Evolutionary conservation across 2,797 vertebrate species (phyloP).

Genomic region (Oreonectes daqikongensis): DNA sequence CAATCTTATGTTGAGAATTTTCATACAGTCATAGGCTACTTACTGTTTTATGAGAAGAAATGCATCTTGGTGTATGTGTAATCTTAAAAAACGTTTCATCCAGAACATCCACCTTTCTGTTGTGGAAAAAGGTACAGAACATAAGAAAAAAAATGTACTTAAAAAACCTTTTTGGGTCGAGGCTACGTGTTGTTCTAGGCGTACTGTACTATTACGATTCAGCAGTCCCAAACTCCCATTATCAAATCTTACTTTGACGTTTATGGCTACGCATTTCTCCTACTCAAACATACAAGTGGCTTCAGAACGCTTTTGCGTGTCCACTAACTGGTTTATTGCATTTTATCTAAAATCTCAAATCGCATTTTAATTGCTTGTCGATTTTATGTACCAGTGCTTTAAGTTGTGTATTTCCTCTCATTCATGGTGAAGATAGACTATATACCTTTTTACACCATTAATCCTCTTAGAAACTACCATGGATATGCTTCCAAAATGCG

Average conservation of each 20-base stretch:
- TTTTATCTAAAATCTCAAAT: constrained; percentile 53
- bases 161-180: no score
- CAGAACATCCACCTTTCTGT: no score
- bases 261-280: constrained; percentile 50
- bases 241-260: constrained; percentile 66
- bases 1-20: no score
- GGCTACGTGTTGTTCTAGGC: background rate
- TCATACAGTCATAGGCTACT: no score
- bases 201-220: constrained; percentile 3
- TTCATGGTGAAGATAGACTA: constrained; percentile 50
- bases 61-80: no score
- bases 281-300: constrained; percentile 43
- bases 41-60: no score
- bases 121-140: no score
- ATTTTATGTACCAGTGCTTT: constrained; percentile 54
- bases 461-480: constrained; percentile 47
- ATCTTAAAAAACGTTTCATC: no score
- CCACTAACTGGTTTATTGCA: constrained; percentile 62
- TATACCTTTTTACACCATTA: constrained; percentile 68
- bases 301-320: constrained; percentile 27
- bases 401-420: constrained; percentile 51
- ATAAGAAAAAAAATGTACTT: no score
- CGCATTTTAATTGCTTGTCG: constrained; percentile 57
- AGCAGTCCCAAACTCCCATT: constrained; percentile 10
- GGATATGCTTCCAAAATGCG: constrained; percentile 64